Percentiles rank a stretch among this genome's conserved stretches.
Evolutionary conservation across 2,888 invertebrate genomes (phyloP).

Genomic region (Ophioninae sp.): DNA sequence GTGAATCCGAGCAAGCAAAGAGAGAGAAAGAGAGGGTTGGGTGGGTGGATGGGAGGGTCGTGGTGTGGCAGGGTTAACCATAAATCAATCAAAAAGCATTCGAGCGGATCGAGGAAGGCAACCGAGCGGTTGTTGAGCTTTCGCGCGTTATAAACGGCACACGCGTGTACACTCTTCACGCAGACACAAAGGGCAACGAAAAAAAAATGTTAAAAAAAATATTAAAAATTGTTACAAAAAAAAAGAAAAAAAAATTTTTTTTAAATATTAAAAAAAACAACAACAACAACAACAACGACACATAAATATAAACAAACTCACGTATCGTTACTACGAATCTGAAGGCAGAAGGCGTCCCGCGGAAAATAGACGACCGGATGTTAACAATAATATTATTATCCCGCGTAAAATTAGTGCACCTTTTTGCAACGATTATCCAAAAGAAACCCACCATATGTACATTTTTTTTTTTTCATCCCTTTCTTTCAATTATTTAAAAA

Average conservation of each 20-base stretch:
- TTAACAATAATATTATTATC: constrained; percentile 71
- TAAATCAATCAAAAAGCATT: constrained; percentile 75
- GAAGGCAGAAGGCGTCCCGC: constrained; percentile 63
- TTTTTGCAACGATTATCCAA: constrained; percentile 51
- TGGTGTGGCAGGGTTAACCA: constrained; percentile 72
- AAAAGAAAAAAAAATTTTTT: too few relatives aligned
- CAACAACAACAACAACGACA: background rate
- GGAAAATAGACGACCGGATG: constrained; percentile 68
- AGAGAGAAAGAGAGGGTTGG: constrained; percentile 48
- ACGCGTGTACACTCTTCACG: constrained; percentile 35
- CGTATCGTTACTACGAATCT: constrained; percentile 44
- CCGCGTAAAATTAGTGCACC: constrained; percentile 67
- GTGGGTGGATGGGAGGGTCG: constrained; percentile 69
- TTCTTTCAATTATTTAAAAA: background rate
- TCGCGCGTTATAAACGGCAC: constrained; percentile 52
- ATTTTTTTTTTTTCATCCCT: constrained; percentile 7
- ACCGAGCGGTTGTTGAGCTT: constrained; percentile 64
- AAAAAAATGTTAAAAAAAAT: background rate
- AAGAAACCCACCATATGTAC: constrained; percentile 43
- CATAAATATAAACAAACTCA: constrained; percentile 30
- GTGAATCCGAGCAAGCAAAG: constrained; percentile 53
- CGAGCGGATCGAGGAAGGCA: constrained; percentile 62
- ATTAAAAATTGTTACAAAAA: constrained; percentile 2
- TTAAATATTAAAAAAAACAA: constrained; percentile 23
- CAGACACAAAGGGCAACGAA: constrained; percentile 26